Evolutionary conservation across 2,888 invertebrate genomes (phyloP).

Genomic region (Chrysina gloriosa): DNA sequence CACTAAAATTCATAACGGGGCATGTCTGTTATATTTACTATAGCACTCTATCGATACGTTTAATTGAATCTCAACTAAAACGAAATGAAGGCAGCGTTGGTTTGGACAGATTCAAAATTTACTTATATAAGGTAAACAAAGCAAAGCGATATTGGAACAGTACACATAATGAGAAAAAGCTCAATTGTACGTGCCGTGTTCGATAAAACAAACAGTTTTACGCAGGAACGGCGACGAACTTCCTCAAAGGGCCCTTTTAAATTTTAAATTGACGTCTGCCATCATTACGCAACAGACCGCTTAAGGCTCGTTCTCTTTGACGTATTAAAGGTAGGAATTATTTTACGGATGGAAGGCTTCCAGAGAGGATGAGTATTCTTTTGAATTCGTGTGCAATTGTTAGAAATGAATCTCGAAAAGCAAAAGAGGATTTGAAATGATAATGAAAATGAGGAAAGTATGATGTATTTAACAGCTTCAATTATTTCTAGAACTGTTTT

Average conservation of each 20-base stretch:
- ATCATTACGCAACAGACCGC: not conserved
- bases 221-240: not conserved
- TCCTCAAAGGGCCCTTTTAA: not conserved
- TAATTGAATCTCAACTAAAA: too few relatives aligned
- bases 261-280: slow-evolving; percentile 12
- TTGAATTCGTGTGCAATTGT: not conserved
- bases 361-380: not conserved
- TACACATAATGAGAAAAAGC: slow-evolving; percentile 1
- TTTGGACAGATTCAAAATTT: slow-evolving; percentile 8
- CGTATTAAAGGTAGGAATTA: slow-evolving; percentile 8
- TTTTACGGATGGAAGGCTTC: not conserved
- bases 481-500: too few relatives aligned
- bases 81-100: too few relatives aligned
- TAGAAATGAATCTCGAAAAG: too few relatives aligned
- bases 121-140: not conserved
- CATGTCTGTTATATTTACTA: too few relatives aligned
- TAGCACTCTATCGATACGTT: too few relatives aligned
- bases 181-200: slow-evolving; percentile 13
- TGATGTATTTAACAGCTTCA: too few relatives aligned
- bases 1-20: too few relatives aligned
- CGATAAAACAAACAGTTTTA: slow-evolving; percentile 30
- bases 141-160: slow-evolving; percentile 13
- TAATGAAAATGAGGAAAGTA: too few relatives aligned
- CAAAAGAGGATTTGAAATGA: too few relatives aligned
- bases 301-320: not conserved